Conservation (phyloP, 2,888 invertebrate species). For the Mesorhabditis belari region DNA sequence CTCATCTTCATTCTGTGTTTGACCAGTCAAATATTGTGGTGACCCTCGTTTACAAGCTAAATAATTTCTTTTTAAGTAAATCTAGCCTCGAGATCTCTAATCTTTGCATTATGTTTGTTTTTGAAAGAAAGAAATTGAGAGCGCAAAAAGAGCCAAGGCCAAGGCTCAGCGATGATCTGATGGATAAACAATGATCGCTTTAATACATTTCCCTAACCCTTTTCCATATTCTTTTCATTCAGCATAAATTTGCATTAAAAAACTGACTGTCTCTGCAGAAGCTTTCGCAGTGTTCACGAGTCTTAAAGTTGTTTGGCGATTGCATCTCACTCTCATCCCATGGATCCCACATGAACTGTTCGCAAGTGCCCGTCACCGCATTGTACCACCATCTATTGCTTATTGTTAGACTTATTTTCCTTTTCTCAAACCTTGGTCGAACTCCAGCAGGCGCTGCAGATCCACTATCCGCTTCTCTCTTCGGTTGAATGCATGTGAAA, state of each 20-base stretch:
- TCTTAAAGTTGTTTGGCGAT: conserved; percentile 52
- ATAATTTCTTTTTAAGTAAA: no score
- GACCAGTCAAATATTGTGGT: conserved; percentile 48
- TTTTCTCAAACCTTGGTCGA: conserved; percentile 31
- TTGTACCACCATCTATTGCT: conserved; percentile 51
- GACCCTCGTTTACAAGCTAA: conserved; percentile 50
- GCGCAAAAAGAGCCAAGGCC: not conserved
- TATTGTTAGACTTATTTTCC: not conserved
- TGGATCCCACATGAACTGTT: conserved; percentile 53
- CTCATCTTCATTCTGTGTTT: conserved; percentile 45
- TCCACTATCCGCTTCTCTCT: conserved; percentile 49
- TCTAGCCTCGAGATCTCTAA: no score
- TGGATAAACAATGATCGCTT: not conserved
- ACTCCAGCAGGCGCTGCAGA: conserved; percentile 50
- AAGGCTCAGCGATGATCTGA: not conserved
- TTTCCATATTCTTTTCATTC: no score
- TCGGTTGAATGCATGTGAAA: conserved; percentile 51
- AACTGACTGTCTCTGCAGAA: conserved; percentile 51
- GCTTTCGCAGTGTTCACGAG: conserved; percentile 49
- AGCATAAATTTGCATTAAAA: not conserved
- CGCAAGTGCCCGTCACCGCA: conserved; percentile 49
- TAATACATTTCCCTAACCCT: not conserved
- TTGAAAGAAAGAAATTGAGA: no score
- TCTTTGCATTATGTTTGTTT: no score
- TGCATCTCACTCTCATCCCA: conserved; percentile 52